These are phyloP conservation scores for Numenius arquata DNA, from an alignment of 2,113 vertebrate species.

Conservation along the genomic window DNA sequence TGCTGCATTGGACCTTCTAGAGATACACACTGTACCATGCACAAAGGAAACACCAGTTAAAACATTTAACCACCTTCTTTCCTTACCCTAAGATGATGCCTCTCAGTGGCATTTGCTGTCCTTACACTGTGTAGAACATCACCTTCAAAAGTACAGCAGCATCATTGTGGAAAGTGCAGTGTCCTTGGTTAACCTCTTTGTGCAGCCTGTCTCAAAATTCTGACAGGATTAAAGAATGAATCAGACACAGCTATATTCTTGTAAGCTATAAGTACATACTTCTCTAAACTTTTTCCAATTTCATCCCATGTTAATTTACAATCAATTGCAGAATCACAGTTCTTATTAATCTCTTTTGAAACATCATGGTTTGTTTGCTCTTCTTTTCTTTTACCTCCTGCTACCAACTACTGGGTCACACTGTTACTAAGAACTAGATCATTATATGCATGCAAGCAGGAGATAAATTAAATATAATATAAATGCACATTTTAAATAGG, in stretches of 20 bases:
- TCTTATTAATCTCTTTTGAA: background rate
- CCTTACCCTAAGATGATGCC: background rate
- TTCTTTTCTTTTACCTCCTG: background rate
- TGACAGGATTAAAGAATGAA: background rate
- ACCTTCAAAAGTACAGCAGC: background rate
- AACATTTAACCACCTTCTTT: background rate
- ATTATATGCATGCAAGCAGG: background rate
- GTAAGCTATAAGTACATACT: background rate
- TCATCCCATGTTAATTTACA: background rate
- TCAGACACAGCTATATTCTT: background rate
- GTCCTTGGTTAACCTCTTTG: background rate
- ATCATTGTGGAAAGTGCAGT: background rate
- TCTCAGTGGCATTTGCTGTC: background rate
- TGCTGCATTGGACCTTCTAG: no score
- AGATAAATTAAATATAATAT: slow-evolving; percentile 51
- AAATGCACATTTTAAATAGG: slow-evolving; percentile 57
- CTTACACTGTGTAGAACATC: background rate
- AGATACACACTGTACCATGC: background rate
- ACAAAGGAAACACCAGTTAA: background rate
- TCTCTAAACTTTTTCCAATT: background rate
- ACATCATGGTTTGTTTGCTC: background rate
- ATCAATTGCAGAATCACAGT: background rate
- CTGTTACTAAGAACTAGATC: background rate
- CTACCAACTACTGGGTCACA: background rate
- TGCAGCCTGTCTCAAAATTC: background rate